Evolutionary conservation across 2,888 invertebrate genomes (phyloP).

Genomic region (Pantelozetes paolii): DNA sequence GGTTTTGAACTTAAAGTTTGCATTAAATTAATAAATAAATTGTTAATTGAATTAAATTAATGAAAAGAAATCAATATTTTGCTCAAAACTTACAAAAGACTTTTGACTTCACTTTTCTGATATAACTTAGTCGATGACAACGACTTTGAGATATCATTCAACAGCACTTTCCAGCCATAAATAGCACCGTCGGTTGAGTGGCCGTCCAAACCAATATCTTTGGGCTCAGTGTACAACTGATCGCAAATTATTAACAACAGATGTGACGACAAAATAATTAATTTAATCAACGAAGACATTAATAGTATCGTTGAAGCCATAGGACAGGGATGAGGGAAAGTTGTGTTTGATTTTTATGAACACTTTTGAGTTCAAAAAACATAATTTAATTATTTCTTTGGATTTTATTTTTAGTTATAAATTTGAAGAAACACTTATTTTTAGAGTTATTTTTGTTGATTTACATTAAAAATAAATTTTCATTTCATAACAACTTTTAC

Average conservation of each 20-base stretch:
- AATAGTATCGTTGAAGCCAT: not conserved
- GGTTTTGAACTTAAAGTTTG: not conserved
- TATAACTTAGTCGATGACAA: not conserved
- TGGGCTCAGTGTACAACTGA: not conserved
- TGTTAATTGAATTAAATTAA: too few species aligned
- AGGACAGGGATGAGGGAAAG: not conserved
- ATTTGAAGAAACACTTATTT: not conserved
- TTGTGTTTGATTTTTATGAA: not conserved
- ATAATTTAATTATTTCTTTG: not conserved
- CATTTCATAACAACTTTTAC: not conserved
- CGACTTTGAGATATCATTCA: not conserved
- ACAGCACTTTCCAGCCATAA: not conserved
- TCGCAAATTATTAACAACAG: not conserved
- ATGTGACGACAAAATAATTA: not conserved
- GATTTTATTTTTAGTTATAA: not conserved
- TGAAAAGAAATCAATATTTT: not conserved
- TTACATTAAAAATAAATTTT: not conserved
- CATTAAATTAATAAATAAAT: too few species aligned
- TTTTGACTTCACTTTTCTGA: not conserved
- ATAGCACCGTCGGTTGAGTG: not conserved
- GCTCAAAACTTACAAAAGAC: not conserved
- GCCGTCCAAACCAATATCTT: not conserved
- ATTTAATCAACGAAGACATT: not conserved
- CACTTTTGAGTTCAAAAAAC: slow-evolving; percentile 2
- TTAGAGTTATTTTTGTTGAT: not conserved